Conservation (phyloP, 2,797 vertebrate genomes). For the Diplodus sargus region DNA sequence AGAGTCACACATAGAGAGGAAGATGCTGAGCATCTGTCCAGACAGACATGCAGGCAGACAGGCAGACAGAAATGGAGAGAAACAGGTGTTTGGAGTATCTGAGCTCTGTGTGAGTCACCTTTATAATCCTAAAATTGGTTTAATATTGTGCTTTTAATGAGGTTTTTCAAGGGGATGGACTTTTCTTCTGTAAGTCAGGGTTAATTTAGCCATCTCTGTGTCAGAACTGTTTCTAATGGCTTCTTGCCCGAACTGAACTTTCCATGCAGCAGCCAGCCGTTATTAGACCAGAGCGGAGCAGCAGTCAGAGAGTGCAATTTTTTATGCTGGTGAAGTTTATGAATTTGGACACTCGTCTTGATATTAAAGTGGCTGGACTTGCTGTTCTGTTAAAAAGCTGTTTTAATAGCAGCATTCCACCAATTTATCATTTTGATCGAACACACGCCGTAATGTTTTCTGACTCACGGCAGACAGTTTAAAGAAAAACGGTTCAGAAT, state of each 20-base stretch:
- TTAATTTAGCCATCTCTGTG: constrained; percentile 29
- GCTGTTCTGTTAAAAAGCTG: background rate
- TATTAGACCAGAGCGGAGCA: constrained; percentile 9
- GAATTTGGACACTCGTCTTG: background rate
- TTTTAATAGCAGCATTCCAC: background rate
- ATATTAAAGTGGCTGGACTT: background rate
- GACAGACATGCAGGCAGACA: constrained; percentile 23
- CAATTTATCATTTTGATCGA: no score
- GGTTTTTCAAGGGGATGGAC: constrained; percentile 30
- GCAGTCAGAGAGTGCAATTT: background rate
- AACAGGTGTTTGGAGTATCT: constrained; percentile 28
- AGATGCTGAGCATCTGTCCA: constrained; percentile 26
- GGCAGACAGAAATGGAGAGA: background rate
- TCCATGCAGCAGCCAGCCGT: constrained; percentile 30
- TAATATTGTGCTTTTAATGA: constrained; percentile 35
- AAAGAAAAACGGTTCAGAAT: background rate
- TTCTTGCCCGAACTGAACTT: constrained; percentile 30
- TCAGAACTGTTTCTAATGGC: constrained; percentile 30
- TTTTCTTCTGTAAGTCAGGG: constrained; percentile 36
- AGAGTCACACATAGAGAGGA: constrained; percentile 31
- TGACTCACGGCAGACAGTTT: background rate
- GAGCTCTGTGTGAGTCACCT: constrained; percentile 23
- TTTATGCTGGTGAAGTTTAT: background rate
- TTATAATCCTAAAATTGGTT: constrained; percentile 40
- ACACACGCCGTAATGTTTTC: background rate